Conservation (phyloP, 2,113 vertebrate genomes). For the Girardinichthys multiradiatus region DNA sequence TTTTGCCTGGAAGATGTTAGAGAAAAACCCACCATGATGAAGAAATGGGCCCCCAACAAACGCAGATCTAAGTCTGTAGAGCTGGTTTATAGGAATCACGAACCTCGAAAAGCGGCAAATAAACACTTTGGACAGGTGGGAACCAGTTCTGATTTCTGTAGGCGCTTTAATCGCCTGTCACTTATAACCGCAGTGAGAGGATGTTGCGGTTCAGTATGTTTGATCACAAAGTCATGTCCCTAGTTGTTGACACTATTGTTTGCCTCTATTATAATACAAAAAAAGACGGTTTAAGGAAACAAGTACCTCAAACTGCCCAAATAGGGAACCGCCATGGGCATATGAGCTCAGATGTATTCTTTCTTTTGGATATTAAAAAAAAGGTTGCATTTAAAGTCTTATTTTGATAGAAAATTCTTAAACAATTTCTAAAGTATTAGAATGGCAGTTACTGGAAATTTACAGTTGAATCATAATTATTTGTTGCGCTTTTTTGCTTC, state of each 20-base stretch:
- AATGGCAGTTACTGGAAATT: too few relatives aligned
- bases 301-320: background rate
- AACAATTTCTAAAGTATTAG: too few relatives aligned
- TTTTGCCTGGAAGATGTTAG: constrained; percentile 39
- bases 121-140: constrained; percentile 50
- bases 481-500: too few relatives aligned
- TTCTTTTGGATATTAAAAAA: too few relatives aligned
- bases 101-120: constrained; percentile 6
- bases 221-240: background rate
- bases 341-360: too few relatives aligned
- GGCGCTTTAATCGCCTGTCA: constrained; percentile 9
- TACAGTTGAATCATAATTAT: too few relatives aligned
- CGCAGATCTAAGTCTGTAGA: constrained; percentile 19
- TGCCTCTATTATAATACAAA: constrained; percentile 17
- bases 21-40: constrained; percentile 10
- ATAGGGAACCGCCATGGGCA: background rate
- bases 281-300: background rate
- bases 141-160: constrained; percentile 21
- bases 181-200: constrained; percentile 1
- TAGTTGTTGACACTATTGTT: background rate
- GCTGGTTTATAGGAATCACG: constrained; percentile 25
- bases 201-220: constrained; percentile 16
- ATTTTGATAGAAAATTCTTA: too few relatives aligned
- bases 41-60: constrained; percentile 29
- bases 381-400: too few relatives aligned